phyloP scores from a whole-genome alignment of 92 coral and sea anemone species.

The Heteractis magnifica region DNA sequence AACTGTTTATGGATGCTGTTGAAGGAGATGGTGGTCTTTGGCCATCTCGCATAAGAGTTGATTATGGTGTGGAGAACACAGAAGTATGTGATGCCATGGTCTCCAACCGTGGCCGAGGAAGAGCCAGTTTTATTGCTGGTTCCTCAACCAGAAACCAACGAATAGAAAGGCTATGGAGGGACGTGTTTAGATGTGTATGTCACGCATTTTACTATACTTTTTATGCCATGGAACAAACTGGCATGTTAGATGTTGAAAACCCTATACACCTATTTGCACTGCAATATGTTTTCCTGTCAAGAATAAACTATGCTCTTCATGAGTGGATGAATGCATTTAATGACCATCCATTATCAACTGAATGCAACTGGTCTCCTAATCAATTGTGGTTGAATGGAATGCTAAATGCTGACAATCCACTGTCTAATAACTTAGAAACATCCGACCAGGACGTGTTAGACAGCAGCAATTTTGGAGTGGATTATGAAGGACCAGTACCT shows the following conservation, averaged over 20 bases:
- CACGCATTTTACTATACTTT: constrained; percentile 57
- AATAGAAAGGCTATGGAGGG: constrained; percentile 71
- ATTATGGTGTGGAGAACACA: constrained; percentile 72
- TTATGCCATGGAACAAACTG: constrained; percentile 69
- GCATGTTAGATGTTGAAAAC: constrained; percentile 55
- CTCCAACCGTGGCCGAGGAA: constrained; percentile 47
- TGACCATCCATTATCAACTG: constrained; percentile 49
- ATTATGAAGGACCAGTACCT: constrained; percentile 56
- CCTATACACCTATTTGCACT: constrained; percentile 51
- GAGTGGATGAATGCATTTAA: constrained; percentile 46
- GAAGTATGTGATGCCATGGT: constrained; percentile 70
- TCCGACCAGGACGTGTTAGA: constrained; percentile 44
- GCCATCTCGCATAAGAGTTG: too few species aligned
- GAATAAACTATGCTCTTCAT: constrained; percentile 16
- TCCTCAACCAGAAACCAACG: constrained; percentile 78
- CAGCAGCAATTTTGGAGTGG: constrained; percentile 49
- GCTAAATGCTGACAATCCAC: constrained; percentile 52
- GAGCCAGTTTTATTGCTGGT: constrained; percentile 72
- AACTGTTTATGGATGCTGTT: constrained; percentile 51
- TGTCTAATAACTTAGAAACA: constrained; percentile 31
- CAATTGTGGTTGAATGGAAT: constrained; percentile 71
- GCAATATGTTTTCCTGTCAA: constrained; percentile 17
- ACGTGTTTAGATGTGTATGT: constrained; percentile 60
- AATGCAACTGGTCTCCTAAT: constrained; percentile 60
- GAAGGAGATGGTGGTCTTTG: constrained; percentile 34